Base-by-base conservation (phyloP, 1,140 invertebrate genomes). In the Lysiphlebus fabarum region DNA sequence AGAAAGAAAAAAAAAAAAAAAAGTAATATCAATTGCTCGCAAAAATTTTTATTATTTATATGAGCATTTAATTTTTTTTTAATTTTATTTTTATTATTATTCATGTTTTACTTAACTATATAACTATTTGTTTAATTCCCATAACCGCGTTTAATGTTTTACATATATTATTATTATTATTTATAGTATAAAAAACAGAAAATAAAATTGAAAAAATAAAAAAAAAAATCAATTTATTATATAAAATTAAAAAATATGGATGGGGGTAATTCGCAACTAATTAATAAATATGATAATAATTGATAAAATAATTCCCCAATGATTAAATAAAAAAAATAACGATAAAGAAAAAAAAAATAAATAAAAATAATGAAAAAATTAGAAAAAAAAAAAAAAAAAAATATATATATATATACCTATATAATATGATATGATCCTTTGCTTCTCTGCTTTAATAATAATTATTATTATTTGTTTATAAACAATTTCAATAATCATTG, bases 21-120 rank as follows among this genome's bases (percentile, higher is more conserved):
- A 59, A 44, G 62, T 34, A 64, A 67, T 61, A 68, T 72, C 70
- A 66, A 76, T 75, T 67, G 69, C 70, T 77, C 69, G 72, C 68
- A 69, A 72, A 71, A 68, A 65, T 66, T 76, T 68, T 70, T 73
- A 73, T 76, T 74, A n/a, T n/a, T n/a, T n/a, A n/a, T 73, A 76
- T 74, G 68, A 77, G 68, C 70, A 77, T 74, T 72, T 38, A 55
- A 73, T 75, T 17, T 17, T 17, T 17, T 17, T 17, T 17, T 17
- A 69, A 72, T 60, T 51, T 58, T 59, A 74, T 77, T 74, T 78
- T 78, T 73, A 74, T 70, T 73, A 70, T 74, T 68, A 75, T 75
- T 74, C 70, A 71, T 72, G 68, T 74, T 74, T 76, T 70, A 73
- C 66, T 70, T 72, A 73, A 76, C 68, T 74, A 62, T 76, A 75